Evolutionary conservation across 2,113 vertebrate species (phyloP).

Genomic region (Boulengeromyrus knoepffleri): DNA sequence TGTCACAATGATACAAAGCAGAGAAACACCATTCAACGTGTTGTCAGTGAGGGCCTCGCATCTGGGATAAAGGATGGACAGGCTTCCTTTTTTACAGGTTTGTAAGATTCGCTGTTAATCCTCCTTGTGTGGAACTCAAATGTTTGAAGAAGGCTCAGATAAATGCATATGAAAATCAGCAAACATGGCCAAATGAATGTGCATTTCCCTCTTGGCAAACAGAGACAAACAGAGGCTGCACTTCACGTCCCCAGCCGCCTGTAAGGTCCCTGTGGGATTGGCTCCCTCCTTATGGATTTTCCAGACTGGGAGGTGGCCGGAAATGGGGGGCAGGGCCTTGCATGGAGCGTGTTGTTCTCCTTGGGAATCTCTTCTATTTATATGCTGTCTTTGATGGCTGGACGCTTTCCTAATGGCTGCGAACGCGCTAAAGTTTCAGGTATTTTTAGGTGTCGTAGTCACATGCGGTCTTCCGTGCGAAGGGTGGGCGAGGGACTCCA

Average conservation of each 20-base stretch:
- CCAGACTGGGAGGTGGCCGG: background rate
- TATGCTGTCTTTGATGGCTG: constrained; percentile 53
- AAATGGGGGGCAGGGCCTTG: background rate
- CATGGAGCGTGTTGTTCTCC: constrained; percentile 39
- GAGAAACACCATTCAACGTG: background rate
- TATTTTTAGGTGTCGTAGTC: constrained; percentile 59
- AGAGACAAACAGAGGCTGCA: constrained; percentile 27
- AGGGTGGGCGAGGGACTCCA: constrained; percentile 39
- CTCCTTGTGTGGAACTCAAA: background rate
- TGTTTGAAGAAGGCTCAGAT: background rate
- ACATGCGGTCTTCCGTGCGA: constrained; percentile 51
- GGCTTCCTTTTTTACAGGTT: background rate
- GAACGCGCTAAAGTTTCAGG: constrained; percentile 57
- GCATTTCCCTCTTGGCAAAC: constrained; percentile 35
- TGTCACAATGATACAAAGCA: background rate
- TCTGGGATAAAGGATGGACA: background rate
- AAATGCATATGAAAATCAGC: background rate
- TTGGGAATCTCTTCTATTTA: constrained; percentile 55
- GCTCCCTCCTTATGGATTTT: background rate
- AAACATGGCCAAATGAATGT: background rate
- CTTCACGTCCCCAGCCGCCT: constrained; percentile 23
- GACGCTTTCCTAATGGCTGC: constrained; percentile 48
- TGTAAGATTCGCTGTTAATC: background rate
- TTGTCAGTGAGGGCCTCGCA: background rate
- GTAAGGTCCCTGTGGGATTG: constrained; percentile 3